Conservation (phyloP, 2,888 invertebrate genomes). For the Venusia cambrica region DNA sequence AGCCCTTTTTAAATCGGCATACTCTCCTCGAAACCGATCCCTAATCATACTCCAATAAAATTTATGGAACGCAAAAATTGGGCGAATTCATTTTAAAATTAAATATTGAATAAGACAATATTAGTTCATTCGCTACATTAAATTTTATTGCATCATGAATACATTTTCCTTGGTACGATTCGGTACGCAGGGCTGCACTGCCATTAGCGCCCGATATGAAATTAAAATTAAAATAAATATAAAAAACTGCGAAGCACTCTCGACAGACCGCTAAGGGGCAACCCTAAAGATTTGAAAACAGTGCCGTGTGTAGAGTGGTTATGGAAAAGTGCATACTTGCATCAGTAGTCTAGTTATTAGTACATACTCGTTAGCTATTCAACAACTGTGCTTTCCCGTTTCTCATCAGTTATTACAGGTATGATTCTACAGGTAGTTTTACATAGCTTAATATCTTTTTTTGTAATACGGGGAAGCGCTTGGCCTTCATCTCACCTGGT, state of each 20-base stretch:
- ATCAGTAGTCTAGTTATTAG: conserved; percentile 3
- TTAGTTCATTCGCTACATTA: conserved; percentile 80
- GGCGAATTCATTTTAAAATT: conserved; percentile 63
- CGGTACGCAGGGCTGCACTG: conserved; percentile 76
- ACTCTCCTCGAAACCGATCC: conserved; percentile 22
- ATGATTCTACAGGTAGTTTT: no score
- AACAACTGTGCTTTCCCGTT: no score
- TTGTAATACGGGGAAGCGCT: no score
- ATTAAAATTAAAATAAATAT: conserved; percentile 81
- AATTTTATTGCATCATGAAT: conserved; percentile 77
- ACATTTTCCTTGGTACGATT: conserved; percentile 70
- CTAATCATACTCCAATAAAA: conserved; percentile 48
- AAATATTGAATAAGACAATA: conserved; percentile 80
- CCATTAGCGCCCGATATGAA: conserved; percentile 80
- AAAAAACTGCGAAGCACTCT: conserved; percentile 76
- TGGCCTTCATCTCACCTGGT: no score
- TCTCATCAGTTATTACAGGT: no score
- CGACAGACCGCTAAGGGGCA: conserved; percentile 77
- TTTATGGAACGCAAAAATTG: conserved; percentile 72
- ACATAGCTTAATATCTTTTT: no score
- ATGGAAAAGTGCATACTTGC: neutral
- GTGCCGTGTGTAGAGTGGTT: conserved; percentile 46
- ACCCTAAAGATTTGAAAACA: conserved; percentile 69
- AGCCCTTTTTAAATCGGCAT: no score
- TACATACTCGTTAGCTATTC: conserved; percentile 5